phyloP scores from a whole-genome alignment of 2,888 invertebrate species.

The Parelbella ahira region DNA sequence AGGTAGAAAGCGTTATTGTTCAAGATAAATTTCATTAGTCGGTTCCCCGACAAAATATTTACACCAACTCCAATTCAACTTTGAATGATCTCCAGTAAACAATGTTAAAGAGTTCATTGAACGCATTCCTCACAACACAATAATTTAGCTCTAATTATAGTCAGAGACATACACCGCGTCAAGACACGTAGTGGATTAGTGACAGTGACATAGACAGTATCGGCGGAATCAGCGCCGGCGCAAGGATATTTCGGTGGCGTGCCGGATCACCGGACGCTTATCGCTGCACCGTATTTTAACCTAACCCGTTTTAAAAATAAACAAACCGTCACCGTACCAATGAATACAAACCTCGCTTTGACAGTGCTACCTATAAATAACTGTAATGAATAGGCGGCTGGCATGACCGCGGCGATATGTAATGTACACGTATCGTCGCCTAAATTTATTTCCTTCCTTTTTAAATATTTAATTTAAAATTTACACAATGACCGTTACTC shows the following conservation, averaged over 20 bases:
- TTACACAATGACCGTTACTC: too few relatives aligned
- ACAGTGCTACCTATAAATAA: conserved; percentile 77
- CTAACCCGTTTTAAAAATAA: conserved; percentile 73
- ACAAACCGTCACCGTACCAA: conserved; percentile 69
- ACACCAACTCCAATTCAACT: conserved; percentile 9
- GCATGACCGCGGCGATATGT: conserved; percentile 69
- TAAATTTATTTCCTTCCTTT: conserved; percentile 69
- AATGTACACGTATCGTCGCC: conserved; percentile 68
- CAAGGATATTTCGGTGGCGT: conserved; percentile 53
- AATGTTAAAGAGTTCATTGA: conserved; percentile 51
- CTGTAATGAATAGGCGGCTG: conserved; percentile 74
- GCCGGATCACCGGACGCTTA: conserved; percentile 60
- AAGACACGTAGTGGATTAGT: conserved; percentile 47
- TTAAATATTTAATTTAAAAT: conserved; percentile 73
- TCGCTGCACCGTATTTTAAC: conserved; percentile 65
- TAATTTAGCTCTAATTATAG: conserved; percentile 66
- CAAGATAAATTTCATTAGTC: too few relatives aligned
- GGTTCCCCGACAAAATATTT: conserved; percentile 22
- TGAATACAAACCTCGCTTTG: conserved; percentile 73
- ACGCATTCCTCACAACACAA: conserved; percentile 43
- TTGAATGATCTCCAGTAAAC: conserved; percentile 22
- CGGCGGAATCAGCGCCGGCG: conserved; percentile 49
- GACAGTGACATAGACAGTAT: conserved; percentile 60
- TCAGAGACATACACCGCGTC: conserved; percentile 55
- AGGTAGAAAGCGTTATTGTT: too few relatives aligned